A percentile compares a stretch with the other conserved stretches of the same genome.
These are phyloP conservation scores for Aythya fuligula DNA, from an alignment of 2,797 vertebrate species.

Conservation along the genomic window DNA sequence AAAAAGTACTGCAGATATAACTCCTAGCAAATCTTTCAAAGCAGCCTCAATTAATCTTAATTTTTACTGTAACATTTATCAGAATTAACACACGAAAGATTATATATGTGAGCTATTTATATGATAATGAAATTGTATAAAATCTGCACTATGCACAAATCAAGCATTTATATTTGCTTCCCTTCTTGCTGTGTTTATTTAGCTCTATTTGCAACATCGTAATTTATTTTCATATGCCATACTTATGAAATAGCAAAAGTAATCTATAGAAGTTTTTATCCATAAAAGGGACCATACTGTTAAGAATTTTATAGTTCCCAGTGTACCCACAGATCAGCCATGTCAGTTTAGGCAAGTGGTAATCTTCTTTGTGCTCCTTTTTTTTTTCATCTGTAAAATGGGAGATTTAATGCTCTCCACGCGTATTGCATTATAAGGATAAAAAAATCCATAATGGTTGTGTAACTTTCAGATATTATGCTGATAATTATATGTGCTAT, in stretches of 20 bases:
- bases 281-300: slow-evolving; percentile 12
- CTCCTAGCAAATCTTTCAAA: slow-evolving; percentile 65
- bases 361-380: background rate
- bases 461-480: background rate
- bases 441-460: background rate
- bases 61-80: slow-evolving; percentile 81
- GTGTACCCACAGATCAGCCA: background rate
- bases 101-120: slow-evolving; percentile 80
- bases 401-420: background rate
- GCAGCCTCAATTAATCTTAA: slow-evolving; percentile 79
- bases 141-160: slow-evolving; percentile 68
- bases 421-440: background rate
- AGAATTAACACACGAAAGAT: slow-evolving; percentile 72
- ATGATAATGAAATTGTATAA: slow-evolving; percentile 80
- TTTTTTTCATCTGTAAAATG: background rate
- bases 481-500: background rate
- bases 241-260: slow-evolving; percentile 69
- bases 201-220: slow-evolving; percentile 59
- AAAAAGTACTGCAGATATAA: slow-evolving; percentile 68
- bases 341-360: background rate
- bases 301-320: slow-evolving; percentile 22
- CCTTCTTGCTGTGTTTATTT: slow-evolving; percentile 70
- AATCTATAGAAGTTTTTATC: slow-evolving; percentile 53
- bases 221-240: slow-evolving; percentile 75
- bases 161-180: slow-evolving; percentile 72